These are phyloP conservation scores for Hydroisotoma schaefferi DNA, from an alignment of 2,888 invertebrate species.

Conservation along the genomic window DNA sequence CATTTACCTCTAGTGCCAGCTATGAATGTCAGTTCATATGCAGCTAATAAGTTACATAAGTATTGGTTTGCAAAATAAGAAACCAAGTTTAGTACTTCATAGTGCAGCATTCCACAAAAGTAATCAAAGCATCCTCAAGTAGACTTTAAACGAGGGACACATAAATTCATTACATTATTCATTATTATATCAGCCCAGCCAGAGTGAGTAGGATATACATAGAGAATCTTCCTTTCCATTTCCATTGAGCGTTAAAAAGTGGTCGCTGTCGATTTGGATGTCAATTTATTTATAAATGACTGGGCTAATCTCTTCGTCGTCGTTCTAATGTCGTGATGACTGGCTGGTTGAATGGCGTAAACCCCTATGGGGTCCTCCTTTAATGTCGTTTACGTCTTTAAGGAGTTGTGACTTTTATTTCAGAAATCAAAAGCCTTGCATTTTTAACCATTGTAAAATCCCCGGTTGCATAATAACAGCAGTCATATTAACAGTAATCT, in stretches of 20 bases:
- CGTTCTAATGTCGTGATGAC: slow-evolving; percentile 21
- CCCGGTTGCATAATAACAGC: slow-evolving; percentile 7
- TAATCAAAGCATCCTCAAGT: neutral
- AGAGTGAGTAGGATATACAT: no score
- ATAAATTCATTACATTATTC: no score
- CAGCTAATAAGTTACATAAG: no score
- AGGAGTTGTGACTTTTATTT: slow-evolving; percentile 1
- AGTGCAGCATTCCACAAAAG: no score
- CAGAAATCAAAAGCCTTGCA: neutral
- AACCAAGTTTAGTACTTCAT: no score
- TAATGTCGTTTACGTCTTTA: slow-evolving; percentile 17
- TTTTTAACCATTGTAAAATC: slow-evolving; percentile 4
- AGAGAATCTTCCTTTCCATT: slow-evolving; percentile 3
- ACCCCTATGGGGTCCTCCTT: slow-evolving; percentile 27
- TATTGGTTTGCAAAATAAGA: neutral
- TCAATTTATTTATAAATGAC: slow-evolving; percentile 22
- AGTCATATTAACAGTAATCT: neutral
- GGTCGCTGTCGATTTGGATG: slow-evolving; percentile 11
- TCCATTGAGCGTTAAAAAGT: slow-evolving; percentile 1
- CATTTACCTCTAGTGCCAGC: no score
- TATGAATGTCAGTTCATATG: no score
- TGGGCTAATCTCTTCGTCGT: slow-evolving; percentile 28
- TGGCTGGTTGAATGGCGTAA: slow-evolving; percentile 10
- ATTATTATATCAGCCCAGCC: no score
- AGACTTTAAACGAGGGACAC: neutral